Evolutionary conservation across 2,888 invertebrate species (phyloP).

Genomic region (Drosophila picticornis): DNA sequence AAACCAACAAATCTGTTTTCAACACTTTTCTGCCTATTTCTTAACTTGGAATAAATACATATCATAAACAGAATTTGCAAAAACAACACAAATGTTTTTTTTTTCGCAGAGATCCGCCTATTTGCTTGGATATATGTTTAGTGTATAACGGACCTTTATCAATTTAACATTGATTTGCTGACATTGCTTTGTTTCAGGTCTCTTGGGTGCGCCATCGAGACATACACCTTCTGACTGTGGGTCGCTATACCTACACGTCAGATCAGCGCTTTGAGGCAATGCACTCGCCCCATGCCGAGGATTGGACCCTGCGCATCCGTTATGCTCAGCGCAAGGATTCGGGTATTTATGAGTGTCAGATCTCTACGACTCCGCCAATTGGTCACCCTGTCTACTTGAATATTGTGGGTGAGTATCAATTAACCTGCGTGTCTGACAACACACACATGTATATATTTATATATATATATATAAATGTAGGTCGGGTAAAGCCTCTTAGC

Average conservation of each 20-base stretch:
- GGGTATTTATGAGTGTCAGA: slow-evolving; percentile 95
- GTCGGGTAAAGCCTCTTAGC: not conserved
- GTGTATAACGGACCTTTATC: not conserved
- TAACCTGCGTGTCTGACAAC: not conserved
- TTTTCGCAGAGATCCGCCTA: not conserved
- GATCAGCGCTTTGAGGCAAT: slow-evolving; percentile 94
- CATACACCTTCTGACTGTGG: slow-evolving; percentile 91
- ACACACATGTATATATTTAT: not conserved
- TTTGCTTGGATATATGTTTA: not conserved
- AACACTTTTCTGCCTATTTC: not conserved
- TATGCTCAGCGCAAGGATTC: slow-evolving; percentile 91
- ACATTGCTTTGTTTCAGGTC: slow-evolving; percentile 86
- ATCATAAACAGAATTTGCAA: not conserved
- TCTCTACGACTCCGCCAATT: slow-evolving; percentile 95
- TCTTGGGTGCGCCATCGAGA: slow-evolving; percentile 92
- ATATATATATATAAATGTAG: not conserved
- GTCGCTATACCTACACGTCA: slow-evolving; percentile 91
- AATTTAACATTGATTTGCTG: not conserved
- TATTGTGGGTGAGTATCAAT: slow-evolving; percentile 91
- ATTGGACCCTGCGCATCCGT: slow-evolving; percentile 92
- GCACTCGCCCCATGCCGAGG: slow-evolving; percentile 94
- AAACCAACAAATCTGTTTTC: not conserved
- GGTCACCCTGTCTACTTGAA: slow-evolving; percentile 93
- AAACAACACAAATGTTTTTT: not conserved
- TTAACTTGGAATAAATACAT: not conserved